Percentiles rank a stretch among this genome's conserved stretches.
phyloP scores from a whole-genome alignment of 2,113 vertebrate species.

The Galemys pyrenaicus region DNA sequence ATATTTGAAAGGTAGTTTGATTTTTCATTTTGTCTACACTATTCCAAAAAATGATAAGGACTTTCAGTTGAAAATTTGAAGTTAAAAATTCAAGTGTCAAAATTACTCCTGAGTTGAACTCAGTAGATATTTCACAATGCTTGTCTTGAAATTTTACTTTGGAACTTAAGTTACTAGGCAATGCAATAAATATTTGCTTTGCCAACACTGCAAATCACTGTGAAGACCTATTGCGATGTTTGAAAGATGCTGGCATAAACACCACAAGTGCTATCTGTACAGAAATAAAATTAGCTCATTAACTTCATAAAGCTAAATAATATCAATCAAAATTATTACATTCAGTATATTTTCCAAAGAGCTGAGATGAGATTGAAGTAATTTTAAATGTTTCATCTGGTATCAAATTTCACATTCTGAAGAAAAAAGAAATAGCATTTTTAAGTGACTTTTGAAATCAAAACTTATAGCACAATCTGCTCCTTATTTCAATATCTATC shows the following conservation, averaged over 20 bases:
- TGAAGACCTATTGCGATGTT: background rate
- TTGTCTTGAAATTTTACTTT: background rate
- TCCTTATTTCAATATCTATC: background rate
- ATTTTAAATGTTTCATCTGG: background rate
- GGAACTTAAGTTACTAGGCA: background rate
- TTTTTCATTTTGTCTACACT: background rate
- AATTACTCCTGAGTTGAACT: background rate
- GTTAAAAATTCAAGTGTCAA: background rate
- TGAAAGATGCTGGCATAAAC: background rate
- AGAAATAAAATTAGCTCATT: background rate
- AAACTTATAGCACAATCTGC: background rate
- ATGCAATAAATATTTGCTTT: background rate
- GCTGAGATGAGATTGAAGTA: background rate
- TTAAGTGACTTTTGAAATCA: background rate
- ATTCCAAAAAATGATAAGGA: background rate
- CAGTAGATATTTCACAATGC: background rate
- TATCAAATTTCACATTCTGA: background rate
- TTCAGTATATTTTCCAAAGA: background rate
- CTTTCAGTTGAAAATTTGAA: background rate
- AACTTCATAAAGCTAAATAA: background rate
- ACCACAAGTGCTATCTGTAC: background rate
- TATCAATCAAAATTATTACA: background rate
- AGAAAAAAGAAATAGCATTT: background rate
- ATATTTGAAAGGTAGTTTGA: background rate
- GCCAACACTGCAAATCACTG: background rate